Evolutionary conservation across 1,140 invertebrate species (phyloP), one percentile per base, ranked within the genome.

Genomic region (Chrysoperla carnea): DNA sequence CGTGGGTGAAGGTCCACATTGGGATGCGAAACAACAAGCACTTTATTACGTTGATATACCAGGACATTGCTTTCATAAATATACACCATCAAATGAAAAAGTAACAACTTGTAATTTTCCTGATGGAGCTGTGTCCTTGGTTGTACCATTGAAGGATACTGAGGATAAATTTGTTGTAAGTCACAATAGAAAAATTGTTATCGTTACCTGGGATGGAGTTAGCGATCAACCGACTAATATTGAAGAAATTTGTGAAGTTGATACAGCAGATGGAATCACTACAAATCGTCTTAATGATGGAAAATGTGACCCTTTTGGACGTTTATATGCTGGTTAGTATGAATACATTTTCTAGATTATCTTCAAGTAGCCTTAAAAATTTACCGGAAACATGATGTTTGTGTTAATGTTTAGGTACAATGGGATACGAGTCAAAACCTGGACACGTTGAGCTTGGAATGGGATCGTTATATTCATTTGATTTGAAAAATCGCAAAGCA

Each of bases 281-380:
- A 57, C 55, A 2, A 86, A 78, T 50, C 67, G 83, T 49, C 74
- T 85, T 46, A 92, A 92, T 53, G 87, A 92, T 59, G 88, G 75
- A 12, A 93, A 92, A 63, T 80, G 77, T 47, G 88, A 93, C 59
- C 69, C 75, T 0, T 58, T 53, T 4, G 88, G 88, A 29, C 64
- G 84, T 37, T 61, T 92, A 6, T 88, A 80, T 72, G 69, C 72
- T 44, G 82, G 82, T 81, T 52, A 23, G 17, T 23, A 23, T n/a
- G n/a, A n/a, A n/a, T n/a, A n/a, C n/a, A n/a, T n/a, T n/a, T n/a
- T n/a, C n/a, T n/a, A n/a, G n/a, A n/a, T n/a, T n/a, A n/a, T n/a
- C n/a, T n/a, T n/a, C n/a, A n/a, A 11, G 2, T 11, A n/a, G n/a
- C n/a, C n/a, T n/a, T n/a, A n/a, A n/a, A n/a, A n/a, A n/a, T n/a